phyloP scores from a whole-genome alignment of 2,113 vertebrate species.

The Sterrhoptilus dennistouni region DNA sequence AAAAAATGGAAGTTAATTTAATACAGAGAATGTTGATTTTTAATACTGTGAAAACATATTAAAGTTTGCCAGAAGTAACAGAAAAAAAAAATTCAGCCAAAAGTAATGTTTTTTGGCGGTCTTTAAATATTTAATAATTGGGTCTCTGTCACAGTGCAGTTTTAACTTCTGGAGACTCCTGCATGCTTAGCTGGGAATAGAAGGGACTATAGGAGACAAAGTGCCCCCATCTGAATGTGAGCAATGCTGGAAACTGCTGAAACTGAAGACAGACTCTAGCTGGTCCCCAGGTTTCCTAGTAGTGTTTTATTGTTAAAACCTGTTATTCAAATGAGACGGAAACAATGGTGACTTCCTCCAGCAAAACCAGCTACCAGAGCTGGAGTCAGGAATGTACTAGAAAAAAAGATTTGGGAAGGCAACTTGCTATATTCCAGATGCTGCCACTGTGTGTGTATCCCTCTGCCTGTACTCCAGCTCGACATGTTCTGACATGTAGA shows the following conservation, averaged over 20 bases:
- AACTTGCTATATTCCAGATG: background rate
- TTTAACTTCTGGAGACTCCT: background rate
- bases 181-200: background rate
- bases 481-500: background rate
- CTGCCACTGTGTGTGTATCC: background rate
- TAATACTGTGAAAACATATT: background rate
- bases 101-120: accelerated
- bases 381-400: background rate
- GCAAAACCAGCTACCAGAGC: background rate
- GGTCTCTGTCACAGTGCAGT: background rate
- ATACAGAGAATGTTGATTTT: background rate
- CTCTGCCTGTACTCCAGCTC: background rate
- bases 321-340: background rate
- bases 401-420: background rate
- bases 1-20: background rate
- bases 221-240: background rate
- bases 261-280: background rate
- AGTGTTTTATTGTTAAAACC: background rate
- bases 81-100: background rate
- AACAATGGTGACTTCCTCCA: background rate
- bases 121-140: background rate
- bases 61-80: background rate
- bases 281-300: background rate
- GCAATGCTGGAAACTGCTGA: background rate
- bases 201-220: background rate